Base-by-base conservation (phyloP, 1,140 invertebrate genomes). In the Daktulosphaira vitifoliae region DNA sequence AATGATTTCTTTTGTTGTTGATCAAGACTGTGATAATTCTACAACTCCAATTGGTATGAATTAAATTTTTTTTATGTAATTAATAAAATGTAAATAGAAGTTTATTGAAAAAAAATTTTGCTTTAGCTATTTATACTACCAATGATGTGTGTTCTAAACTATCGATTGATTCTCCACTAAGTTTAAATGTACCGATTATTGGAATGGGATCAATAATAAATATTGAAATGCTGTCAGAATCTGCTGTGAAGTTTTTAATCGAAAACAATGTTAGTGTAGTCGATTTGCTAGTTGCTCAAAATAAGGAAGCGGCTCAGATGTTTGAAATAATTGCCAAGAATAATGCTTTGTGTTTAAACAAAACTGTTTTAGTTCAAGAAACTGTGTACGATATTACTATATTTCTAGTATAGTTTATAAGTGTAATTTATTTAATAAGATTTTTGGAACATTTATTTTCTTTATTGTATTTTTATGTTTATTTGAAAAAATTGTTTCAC, bases 1-100 rank as follows among this genome's bases (percentile, higher is more conserved):
- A 3, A 37, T 72, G 9, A 64, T 70, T 39, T 68, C 67, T 23
- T 66, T 69, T n/a, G 26, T 69, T 1, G 68, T 70, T 0, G 69
- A 71, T 16, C 46, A 52, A 33, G 68, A 69, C 23, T 72, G 71
- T 42, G 37, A 66, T 29, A 62, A 62, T 5, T 33, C 25, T 5
- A 62, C 56, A 15, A 33, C 7, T 7, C 42, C 42, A 1, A 62
- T 62, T 8, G 56, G 56, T 62, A 62, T 33, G 5, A 6, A 11
- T 33, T 33, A 11, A 33, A 33, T 33, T 6, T 33, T 5, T 33
- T 33, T n/a, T n/a, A n/a, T n/a, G n/a, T n/a, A n/a, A n/a, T n/a
- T n/a, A n/a, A n/a, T n/a, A n/a, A n/a, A n/a, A n/a, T n/a, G n/a
- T n/a, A n/a, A n/a, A n/a, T n/a, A n/a, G n/a, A n/a, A 33, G 29